These are phyloP conservation scores for Tonatia bakeri DNA, from an alignment of 2,113 vertebrate species.

Conservation along the genomic window DNA sequence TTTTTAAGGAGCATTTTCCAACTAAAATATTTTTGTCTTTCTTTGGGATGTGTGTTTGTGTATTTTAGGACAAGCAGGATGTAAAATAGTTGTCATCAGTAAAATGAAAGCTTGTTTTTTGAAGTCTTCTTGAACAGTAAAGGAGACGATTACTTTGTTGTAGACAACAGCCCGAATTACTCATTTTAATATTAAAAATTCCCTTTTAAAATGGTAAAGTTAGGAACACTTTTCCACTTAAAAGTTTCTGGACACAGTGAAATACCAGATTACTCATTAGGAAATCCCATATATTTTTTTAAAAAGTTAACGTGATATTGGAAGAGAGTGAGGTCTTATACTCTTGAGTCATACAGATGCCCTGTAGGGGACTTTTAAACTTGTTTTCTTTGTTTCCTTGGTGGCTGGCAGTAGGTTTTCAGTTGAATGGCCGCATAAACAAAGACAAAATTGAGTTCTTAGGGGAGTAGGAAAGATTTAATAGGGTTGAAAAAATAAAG, in stretches of 20 bases:
- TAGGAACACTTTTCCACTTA: not conserved
- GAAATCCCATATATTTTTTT: not conserved
- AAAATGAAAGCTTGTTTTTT: not conserved
- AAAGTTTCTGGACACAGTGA: not conserved
- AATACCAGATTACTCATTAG: not conserved
- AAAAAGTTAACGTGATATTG: not conserved
- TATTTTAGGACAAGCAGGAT: not conserved
- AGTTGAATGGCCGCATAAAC: not conserved
- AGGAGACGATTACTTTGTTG: not conserved
- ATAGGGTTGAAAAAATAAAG: not conserved
- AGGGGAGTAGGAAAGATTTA: not conserved
- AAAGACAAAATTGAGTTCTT: not conserved
- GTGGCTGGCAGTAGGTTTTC: not conserved
- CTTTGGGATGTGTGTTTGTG: not conserved
- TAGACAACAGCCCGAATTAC: not conserved
- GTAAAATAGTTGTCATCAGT: not conserved
- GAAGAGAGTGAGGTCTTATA: not conserved
- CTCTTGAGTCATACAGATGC: not conserved
- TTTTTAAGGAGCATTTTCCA: not conserved
- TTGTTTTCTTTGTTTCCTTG: not conserved
- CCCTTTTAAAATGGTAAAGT: constrained; percentile 24
- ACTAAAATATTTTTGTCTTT: not conserved
- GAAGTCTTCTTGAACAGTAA: not conserved
- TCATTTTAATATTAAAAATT: not conserved
- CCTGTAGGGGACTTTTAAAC: not conserved